Base-by-base conservation (phyloP, 2,888 invertebrate genomes). In the Acrobasis consociella region DNA sequence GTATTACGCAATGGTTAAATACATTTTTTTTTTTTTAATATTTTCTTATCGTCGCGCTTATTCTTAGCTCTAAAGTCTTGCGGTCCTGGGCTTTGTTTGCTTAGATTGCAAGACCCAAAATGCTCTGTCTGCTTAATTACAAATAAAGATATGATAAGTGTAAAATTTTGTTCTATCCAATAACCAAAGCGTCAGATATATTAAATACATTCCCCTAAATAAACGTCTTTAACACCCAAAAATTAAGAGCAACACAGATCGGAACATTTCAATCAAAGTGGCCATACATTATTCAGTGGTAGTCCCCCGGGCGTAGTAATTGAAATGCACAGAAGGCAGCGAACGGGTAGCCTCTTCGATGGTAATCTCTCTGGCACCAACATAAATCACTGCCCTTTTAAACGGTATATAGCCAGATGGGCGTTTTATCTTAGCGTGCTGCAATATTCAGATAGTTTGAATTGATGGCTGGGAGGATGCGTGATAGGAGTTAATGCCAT, bases 231-330 rank as follows among this genome's bases (percentile, higher is more conserved):
- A 76, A 76, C 75, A 72, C 67, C 68, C 71, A 75, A 74, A 78
- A 79, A 80, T 79, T 76, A 79, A 77, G 73, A 74, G 67, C 73
- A 72, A 76, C 78, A 77, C 69, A 56, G 67, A 65, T 72, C 71
- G 65, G 74, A 76, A 74, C 76, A 72, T 75, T 79, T 81, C 78
- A 82, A 81, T 83, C 82, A 82, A 78, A 76, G 76, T 72, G 70
- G 64, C 67, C 58, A 62, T 62, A 58, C 62, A 62, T 62, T 58
- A 62, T 62, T 82, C 81, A 82, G 69, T 67, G 71, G 65, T 49
- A 60, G 58, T 58, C 65, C 64, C 73, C 72, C 71, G 64, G 68
- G 68, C 68, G 65, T 66, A 67, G 79, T 81, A 81, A 82, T 81
- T 82, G 81, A 82, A 81, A 82, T 78, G 81, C 80, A 76, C 76